Percentiles rank a stretch among this genome's conserved stretches.
Conservation (phyloP, 2,797 vertebrate species). For the Crossoptilon crossoptilon region DNA sequence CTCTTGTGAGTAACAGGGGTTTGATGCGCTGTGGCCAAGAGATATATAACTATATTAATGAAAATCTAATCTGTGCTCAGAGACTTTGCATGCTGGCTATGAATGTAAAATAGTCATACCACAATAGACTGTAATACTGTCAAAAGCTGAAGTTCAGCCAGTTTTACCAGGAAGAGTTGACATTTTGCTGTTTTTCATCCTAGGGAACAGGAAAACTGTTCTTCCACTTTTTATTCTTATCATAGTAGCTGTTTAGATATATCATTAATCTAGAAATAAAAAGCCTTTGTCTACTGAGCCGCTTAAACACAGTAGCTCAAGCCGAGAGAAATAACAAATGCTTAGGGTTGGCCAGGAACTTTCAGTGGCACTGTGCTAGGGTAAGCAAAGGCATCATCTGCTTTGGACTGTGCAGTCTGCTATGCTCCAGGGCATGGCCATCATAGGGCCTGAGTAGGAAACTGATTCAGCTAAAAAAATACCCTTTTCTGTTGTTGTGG, state of each 20-base stretch:
- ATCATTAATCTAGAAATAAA: constrained; percentile 1
- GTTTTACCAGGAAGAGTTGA: constrained; percentile 33
- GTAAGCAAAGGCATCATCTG: background rate
- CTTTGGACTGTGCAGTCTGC: background rate
- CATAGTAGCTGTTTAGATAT: background rate
- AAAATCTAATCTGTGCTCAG: constrained; percentile 48
- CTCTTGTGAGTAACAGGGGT: background rate
- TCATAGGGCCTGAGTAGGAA: background rate
- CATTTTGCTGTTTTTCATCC: constrained; percentile 44
- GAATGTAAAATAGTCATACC: constrained; percentile 50
- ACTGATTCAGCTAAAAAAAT: background rate
- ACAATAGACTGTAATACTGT: constrained; percentile 48
- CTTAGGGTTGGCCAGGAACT: background rate
- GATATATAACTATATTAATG: constrained; percentile 21
- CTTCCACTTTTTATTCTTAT: constrained; percentile 7
- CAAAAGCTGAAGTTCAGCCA: constrained; percentile 52
- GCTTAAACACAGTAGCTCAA: background rate
- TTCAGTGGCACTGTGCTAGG: background rate
- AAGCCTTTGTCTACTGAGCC: background rate
- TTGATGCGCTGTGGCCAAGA: background rate
- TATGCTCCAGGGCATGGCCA: rapidly evolving
- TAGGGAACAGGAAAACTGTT: constrained; percentile 11
- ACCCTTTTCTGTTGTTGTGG: background rate
- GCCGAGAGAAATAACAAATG: background rate
- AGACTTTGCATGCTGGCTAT: background rate